These are phyloP conservation scores for Leuciscus idus DNA, from an alignment of 2,113 vertebrate species.

Conservation along the genomic window DNA sequence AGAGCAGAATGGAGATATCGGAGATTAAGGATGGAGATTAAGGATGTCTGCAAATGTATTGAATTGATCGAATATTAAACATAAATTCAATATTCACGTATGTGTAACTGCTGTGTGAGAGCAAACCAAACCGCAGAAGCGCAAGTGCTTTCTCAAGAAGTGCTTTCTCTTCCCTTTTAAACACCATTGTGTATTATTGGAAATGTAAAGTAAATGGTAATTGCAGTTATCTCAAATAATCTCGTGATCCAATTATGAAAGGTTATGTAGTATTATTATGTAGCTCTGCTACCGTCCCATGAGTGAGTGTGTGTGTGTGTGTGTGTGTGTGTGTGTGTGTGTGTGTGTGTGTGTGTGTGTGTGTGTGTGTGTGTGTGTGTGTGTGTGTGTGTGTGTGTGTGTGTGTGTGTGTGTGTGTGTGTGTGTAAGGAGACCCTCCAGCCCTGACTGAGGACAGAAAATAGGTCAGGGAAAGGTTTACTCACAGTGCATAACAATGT, in stretches of 20 bases:
- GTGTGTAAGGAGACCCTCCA: not conserved
- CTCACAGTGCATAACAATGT: not conserved
- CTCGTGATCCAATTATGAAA: not conserved
- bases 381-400: not conserved
- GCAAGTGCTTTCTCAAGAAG: not conserved
- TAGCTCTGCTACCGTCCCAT: not conserved
- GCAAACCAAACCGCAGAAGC: not conserved
- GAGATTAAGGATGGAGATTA: not conserved
- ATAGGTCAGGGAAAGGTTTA: slow-evolving; percentile 19
- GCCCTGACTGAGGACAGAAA: not conserved
- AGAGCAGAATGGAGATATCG: not conserved
- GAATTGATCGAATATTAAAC: not conserved
- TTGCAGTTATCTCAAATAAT: not conserved
- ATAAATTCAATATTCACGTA: not conserved
- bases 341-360: not conserved
- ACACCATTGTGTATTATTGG: too few relatives aligned
- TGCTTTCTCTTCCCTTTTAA: too few relatives aligned
- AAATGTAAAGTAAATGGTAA: not conserved
- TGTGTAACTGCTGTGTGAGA: not conserved
- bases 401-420: not conserved
- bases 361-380: not conserved
- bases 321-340: not conserved
- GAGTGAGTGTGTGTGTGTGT: not conserved
- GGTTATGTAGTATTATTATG: not conserved
- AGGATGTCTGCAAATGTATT: not conserved